These are phyloP conservation scores for Balanococcus diminutus DNA, from an alignment of 2,888 invertebrate species.

Conservation along the genomic window DNA sequence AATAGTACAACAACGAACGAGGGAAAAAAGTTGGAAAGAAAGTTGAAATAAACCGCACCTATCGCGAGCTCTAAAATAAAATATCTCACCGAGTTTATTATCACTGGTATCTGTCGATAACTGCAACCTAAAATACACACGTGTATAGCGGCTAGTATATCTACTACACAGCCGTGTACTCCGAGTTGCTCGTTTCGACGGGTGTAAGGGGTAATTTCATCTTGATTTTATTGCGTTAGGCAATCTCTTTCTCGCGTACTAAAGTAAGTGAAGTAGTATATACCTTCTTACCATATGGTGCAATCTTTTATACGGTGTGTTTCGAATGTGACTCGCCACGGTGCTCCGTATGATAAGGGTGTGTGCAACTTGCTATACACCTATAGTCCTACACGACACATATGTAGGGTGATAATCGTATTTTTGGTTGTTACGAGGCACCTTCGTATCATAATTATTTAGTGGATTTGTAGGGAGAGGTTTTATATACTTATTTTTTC, in stretches of 20 bases:
- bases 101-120: neutral
- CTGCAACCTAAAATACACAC: conserved; percentile 2
- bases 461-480: too few species aligned
- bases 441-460: too few species aligned
- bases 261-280: neutral
- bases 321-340: neutral
- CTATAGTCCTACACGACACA: too few species aligned
- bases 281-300: neutral
- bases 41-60: neutral
- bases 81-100: neutral
- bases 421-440: neutral
- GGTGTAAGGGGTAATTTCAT: neutral
- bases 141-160: neutral
- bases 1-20: neutral
- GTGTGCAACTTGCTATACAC: neutral
- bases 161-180: neutral
- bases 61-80: neutral
- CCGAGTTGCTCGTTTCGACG: neutral
- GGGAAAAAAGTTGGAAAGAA: neutral
- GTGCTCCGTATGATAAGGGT: neutral
- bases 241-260: neutral
- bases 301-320: neutral
- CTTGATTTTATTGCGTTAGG: conserved; percentile 21
- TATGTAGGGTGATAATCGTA: neutral
- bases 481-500: too few species aligned